Conservation (phyloP, 64 coral and sea anemone genomes). For the Hydrozoanthus tunicans region DNA sequence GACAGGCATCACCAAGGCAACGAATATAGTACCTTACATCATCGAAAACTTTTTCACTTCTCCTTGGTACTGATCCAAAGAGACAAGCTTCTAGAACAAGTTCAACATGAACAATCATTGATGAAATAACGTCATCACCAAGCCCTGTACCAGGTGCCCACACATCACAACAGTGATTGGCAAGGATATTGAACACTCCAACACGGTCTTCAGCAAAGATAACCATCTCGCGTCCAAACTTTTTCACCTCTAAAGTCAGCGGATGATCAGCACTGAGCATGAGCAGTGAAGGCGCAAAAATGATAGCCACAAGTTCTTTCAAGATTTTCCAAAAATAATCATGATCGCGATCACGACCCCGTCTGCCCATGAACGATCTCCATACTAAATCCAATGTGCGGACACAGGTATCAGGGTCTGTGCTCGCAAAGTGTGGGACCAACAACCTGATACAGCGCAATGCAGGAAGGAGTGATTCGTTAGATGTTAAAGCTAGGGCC, state of each 20-base stretch:
- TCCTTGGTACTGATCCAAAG: slow-evolving; percentile 65
- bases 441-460: slow-evolving; percentile 68
- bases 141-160: slow-evolving; percentile 28
- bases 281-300: slow-evolving; percentile 74
- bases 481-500: slow-evolving; percentile 58
- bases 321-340: slow-evolving; percentile 71
- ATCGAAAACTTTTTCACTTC: slow-evolving; percentile 56
- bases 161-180: slow-evolving; percentile 70
- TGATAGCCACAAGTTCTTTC: slow-evolving; percentile 46
- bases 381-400: slow-evolving; percentile 71
- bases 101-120: slow-evolving; percentile 51
- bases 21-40: slow-evolving; percentile 65
- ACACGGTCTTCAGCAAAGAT: slow-evolving; percentile 65
- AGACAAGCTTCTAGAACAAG: slow-evolving; percentile 60
- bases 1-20: slow-evolving; percentile 48
- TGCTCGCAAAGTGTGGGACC: slow-evolving; percentile 51
- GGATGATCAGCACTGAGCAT: slow-evolving; percentile 63
- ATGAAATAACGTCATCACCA: not conserved
- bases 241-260: slow-evolving; percentile 63
- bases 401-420: slow-evolving; percentile 35
- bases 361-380: slow-evolving; percentile 63
- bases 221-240: slow-evolving; percentile 62
- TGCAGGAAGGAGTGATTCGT: slow-evolving; percentile 51
- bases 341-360: slow-evolving; percentile 61
- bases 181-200: slow-evolving; percentile 79